phyloP scores from a whole-genome alignment of 1,140 invertebrate species.

The Achroia grisella region DNA sequence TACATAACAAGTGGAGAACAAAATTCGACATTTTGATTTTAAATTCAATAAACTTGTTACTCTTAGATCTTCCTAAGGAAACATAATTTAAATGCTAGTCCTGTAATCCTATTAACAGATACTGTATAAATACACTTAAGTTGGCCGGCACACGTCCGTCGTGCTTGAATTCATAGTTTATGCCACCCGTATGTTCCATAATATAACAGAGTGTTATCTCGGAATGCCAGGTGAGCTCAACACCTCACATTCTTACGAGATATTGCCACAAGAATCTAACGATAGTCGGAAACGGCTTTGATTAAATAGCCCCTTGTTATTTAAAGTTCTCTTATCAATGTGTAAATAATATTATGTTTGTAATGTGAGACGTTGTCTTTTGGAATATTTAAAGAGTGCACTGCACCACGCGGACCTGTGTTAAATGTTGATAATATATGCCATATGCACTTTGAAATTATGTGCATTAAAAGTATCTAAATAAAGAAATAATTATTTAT shows the following conservation, averaged over 20 bases:
- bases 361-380: conserved; percentile 5
- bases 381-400: conserved; percentile 1
- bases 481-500: no score
- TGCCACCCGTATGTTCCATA: conserved; percentile 23
- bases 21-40: no score
- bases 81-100: conserved; percentile 11
- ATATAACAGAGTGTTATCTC: conserved; percentile 33
- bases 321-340: neutral
- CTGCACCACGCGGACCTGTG: no score
- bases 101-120: conserved; percentile 22
- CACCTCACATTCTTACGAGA: conserved; percentile 33
- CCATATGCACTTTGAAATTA: no score
- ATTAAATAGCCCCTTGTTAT: conserved; percentile 9
- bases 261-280: neutral
- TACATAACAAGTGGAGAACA: no score
- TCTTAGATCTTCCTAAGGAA: no score
- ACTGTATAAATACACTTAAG: conserved; percentile 29
- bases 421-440: no score
- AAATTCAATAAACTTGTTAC: no score
- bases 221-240: conserved; percentile 38
- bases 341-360: conserved; percentile 12
- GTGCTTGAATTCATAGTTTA: conserved; percentile 28
- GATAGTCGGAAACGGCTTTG: conserved; percentile 1
- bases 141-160: conserved; percentile 19
- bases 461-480: no score